Percentiles rank a stretch among this genome's conserved stretches.
These are phyloP conservation scores for Calameuta pallipes DNA, from an alignment of 2,888 invertebrate genomes.

Conservation along the genomic window DNA sequence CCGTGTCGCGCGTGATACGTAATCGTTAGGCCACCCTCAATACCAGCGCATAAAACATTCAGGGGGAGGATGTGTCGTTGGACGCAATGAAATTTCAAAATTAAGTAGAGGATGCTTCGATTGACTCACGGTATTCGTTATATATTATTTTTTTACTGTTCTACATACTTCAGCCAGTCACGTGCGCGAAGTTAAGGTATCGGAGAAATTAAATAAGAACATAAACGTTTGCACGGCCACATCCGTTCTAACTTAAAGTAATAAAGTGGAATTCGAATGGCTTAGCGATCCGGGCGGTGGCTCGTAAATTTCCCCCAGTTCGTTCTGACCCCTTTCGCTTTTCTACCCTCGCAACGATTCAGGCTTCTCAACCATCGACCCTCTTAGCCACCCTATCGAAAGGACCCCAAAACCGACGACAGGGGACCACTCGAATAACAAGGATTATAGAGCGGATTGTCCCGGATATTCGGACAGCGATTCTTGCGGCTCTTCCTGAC, in stretches of 20 bases:
- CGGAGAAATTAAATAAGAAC: background rate
- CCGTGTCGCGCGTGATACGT: background rate
- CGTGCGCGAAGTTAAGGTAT: background rate
- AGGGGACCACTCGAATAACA: conserved; percentile 42
- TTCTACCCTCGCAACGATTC: conserved; percentile 11
- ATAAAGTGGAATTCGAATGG: conserved; percentile 50
- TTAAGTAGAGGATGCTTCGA: background rate
- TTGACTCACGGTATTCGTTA: background rate
- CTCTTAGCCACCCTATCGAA: conserved; percentile 44
- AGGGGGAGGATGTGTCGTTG: background rate
- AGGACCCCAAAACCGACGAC: conserved; percentile 36
- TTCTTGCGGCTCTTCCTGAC: conserved; percentile 20
- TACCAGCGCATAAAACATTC: background rate
- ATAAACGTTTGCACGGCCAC: background rate
- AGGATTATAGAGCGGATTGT: conserved; percentile 39
- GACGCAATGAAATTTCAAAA: background rate
- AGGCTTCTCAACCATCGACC: conserved; percentile 31
- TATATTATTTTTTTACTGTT: background rate
- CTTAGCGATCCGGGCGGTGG: conserved; percentile 43
- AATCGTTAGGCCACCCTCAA: background rate
- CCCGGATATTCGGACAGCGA: conserved; percentile 25
- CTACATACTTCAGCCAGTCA: background rate
- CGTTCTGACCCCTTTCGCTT: conserved; percentile 2
- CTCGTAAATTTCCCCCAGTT: conserved; percentile 44
- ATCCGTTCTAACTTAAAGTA: conserved; percentile 45